Evolutionary conservation across 2,113 vertebrate genomes (phyloP).

Genomic region (Tachuris rubrigastra): DNA sequence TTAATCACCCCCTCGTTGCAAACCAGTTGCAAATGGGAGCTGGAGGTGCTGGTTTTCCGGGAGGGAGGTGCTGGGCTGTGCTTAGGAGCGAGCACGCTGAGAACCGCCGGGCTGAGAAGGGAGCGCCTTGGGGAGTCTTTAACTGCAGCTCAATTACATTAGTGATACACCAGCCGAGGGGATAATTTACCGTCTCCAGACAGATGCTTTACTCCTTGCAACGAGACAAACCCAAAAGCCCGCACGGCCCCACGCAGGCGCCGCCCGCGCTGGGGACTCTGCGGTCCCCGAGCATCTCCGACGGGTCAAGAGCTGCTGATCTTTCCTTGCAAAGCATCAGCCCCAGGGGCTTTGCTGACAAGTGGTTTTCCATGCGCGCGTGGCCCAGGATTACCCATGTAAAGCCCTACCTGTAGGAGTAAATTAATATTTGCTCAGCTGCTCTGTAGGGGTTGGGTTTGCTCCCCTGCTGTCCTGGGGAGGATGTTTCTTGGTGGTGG

Average conservation of each 20-base stretch:
- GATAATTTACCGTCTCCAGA: constrained; percentile 42
- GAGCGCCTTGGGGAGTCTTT: constrained; percentile 36
- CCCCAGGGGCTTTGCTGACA: not conserved
- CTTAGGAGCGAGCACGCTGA: not conserved
- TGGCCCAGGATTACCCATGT: not conserved
- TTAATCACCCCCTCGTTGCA: not conserved
- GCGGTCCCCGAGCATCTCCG: accelerated
- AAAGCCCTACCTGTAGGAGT: not conserved
- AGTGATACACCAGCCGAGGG: not conserved
- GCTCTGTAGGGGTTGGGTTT: not conserved
- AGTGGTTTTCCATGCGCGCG: accelerated
- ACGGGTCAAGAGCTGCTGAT: not conserved
- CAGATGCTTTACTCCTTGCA: not conserved
- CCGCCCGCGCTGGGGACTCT: accelerated
- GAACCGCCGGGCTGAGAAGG: not conserved
- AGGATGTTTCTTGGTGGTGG: not conserved
- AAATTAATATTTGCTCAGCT: not conserved
- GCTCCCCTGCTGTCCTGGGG: not conserved
- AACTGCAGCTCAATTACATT: constrained; percentile 49
- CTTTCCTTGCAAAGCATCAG: not conserved
- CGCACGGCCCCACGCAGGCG: accelerated
- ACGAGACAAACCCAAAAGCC: not conserved
- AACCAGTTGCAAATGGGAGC: not conserved
- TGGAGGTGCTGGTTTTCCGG: not conserved
- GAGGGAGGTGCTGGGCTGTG: not conserved